Percentiles rank a stretch among this genome's conserved stretches.
These are phyloP conservation scores for Hyperopisus bebe DNA, from an alignment of 2,113 vertebrate species.

Conservation along the genomic window DNA sequence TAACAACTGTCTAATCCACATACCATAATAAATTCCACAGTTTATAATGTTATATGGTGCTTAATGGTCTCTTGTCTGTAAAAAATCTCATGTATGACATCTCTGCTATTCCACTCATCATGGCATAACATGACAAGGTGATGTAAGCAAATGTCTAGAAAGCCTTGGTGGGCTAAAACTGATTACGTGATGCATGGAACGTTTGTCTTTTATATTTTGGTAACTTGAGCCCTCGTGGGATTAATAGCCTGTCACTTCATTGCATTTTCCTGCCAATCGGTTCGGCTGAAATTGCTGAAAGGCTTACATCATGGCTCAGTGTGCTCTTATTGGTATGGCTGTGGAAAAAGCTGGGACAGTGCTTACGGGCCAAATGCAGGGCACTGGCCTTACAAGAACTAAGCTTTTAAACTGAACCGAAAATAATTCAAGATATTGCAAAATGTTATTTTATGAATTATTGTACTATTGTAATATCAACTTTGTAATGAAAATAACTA, in stretches of 20 bases:
- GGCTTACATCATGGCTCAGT: constrained; percentile 31
- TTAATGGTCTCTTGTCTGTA: neutral
- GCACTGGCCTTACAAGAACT: neutral
- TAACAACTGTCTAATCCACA: neutral
- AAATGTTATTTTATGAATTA: neutral
- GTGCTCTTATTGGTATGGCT: neutral
- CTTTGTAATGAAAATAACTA: neutral
- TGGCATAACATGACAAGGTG: constrained; percentile 41
- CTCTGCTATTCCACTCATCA: neutral
- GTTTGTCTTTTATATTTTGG: constrained; percentile 48
- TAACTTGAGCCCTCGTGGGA: constrained; percentile 48
- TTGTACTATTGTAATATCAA: neutral
- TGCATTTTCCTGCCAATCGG: constrained; percentile 46
- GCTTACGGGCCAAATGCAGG: neutral
- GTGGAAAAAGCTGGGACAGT: neutral
- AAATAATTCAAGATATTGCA: neutral
- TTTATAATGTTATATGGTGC: neutral
- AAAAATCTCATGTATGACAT: neutral
- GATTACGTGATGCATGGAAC: constrained; percentile 33
- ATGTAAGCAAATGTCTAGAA: constrained; percentile 48
- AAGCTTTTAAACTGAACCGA: neutral
- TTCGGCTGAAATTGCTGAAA: constrained; percentile 35
- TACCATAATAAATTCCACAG: neutral
- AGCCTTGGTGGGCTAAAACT: constrained; percentile 40
- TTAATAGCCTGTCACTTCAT: constrained; percentile 44